Evolutionary conservation across 2,888 invertebrate genomes (phyloP).

Genomic region (Drosophila parthenogenetica): DNA sequence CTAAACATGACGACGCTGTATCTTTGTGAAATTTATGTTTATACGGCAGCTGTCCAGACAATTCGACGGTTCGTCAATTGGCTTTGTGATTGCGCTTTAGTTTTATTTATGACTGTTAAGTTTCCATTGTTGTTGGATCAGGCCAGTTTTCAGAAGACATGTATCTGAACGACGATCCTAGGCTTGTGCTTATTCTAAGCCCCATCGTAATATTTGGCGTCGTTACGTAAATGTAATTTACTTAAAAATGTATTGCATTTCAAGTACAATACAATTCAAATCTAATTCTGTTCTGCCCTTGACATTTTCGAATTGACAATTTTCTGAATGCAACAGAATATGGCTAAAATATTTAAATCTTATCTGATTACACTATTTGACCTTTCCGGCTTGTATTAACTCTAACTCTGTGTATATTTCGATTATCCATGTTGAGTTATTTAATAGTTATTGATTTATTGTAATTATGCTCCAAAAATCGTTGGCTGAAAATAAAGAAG

Average conservation of each 20-base stretch:
- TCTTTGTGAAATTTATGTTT: slow-evolving; percentile 83
- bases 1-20: slow-evolving; percentile 52
- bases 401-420: slow-evolving; percentile 22
- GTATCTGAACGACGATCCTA: slow-evolving; percentile 26
- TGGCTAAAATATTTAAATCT: slow-evolving; percentile 74
- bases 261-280: slow-evolving; percentile 70
- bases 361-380: slow-evolving; percentile 57
- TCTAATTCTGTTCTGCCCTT: slow-evolving; percentile 60
- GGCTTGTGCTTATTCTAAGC: slow-evolving; percentile 13
- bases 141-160: slow-evolving; percentile 55
- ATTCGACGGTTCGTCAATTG: slow-evolving; percentile 35
- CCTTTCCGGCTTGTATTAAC: slow-evolving; percentile 44
- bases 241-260: slow-evolving; percentile 68
- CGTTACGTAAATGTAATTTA: slow-evolving; percentile 63
- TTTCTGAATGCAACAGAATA: slow-evolving; percentile 40
- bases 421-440: slow-evolving; percentile 49
- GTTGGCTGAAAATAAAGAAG: neutral
- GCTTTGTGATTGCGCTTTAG: slow-evolving; percentile 68
- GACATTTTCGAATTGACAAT: slow-evolving; percentile 40
- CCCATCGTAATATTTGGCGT: slow-evolving; percentile 56
- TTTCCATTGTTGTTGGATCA: slow-evolving; percentile 72
- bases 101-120: slow-evolving; percentile 80
- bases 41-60: slow-evolving; percentile 69
- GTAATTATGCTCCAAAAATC: slow-evolving; percentile 4
- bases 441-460: slow-evolving; percentile 47